Conservation (phyloP, 2,888 invertebrate species). For the Macropis europaea region DNA sequence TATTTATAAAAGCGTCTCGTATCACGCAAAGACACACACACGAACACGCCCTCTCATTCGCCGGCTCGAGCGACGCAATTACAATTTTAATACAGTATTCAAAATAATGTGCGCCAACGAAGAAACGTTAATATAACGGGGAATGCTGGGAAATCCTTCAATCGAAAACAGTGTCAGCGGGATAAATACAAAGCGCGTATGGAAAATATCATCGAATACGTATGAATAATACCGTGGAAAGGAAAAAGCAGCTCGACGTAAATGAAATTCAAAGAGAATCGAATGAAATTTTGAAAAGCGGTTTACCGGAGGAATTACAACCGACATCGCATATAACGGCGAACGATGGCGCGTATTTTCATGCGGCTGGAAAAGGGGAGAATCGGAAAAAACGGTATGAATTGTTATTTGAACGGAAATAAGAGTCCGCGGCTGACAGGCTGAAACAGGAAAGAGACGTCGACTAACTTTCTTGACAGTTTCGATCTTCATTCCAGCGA, state of each 20-base stretch:
- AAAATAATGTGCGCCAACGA: background rate
- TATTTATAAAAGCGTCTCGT: constrained; percentile 6
- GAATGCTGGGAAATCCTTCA: background rate
- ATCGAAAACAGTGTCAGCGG: background rate
- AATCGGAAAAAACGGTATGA: no score
- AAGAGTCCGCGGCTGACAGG: background rate
- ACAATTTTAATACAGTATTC: background rate
- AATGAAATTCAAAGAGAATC: background rate
- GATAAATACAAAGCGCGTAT: background rate
- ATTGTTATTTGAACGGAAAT: constrained; percentile 11
- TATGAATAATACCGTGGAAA: background rate
- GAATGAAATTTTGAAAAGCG: no score
- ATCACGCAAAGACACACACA: background rate
- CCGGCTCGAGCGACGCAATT: no score
- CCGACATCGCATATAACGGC: background rate
- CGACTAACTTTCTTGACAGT: constrained; percentile 22
- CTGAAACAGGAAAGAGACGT: background rate
- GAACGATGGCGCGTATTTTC: constrained; percentile 4
- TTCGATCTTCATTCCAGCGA: constrained; percentile 14
- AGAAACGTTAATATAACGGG: background rate
- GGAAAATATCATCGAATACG: no score
- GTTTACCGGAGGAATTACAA: no score
- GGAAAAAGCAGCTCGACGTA: background rate
- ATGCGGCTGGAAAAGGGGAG: background rate
- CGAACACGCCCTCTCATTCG: no score